Conservation (phyloP, 1,140 invertebrate genomes). For the Phthorimaea operculella region DNA sequence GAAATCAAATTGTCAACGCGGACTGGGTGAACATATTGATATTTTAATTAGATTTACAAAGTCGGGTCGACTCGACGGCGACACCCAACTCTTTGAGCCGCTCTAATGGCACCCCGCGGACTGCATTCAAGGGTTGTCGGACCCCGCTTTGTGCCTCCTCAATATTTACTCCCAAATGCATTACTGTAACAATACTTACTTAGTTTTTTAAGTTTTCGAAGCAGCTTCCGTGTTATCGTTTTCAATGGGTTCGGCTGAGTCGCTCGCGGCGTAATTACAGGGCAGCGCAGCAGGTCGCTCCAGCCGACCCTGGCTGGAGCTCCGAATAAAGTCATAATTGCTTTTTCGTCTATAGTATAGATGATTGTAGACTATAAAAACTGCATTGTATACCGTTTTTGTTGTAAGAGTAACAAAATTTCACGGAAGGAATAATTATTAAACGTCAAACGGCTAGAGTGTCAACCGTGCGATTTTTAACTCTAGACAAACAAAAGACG, state of each 20-base stretch:
- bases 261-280: conserved; percentile 62
- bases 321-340: conserved; percentile 48
- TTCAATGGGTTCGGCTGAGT: conserved; percentile 60
- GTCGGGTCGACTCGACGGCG: conserved; percentile 43
- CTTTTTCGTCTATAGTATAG: conserved; percentile 37
- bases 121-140: conserved; percentile 61
- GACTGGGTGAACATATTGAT: conserved; percentile 61
- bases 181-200: conserved; percentile 64
- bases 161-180: conserved; percentile 67
- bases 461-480: no score
- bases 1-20: conserved; percentile 64
- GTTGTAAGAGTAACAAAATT: conserved; percentile 22
- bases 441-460: conserved; percentile 4
- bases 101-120: conserved; percentile 64
- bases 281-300: conserved; percentile 56
- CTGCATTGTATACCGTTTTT: conserved; percentile 27
- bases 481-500: no score
- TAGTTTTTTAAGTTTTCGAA: conserved; percentile 62
- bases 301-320: conserved; percentile 31
- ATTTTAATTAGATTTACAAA: conserved; percentile 69
- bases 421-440: conserved; percentile 25
- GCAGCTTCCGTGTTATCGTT: conserved; percentile 66
- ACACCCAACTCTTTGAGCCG: conserved; percentile 64
- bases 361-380: conserved; percentile 25
- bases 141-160: conserved; percentile 54